Base-by-base conservation (phyloP, 2,888 invertebrate genomes). In the Matsumyia berberina region DNA sequence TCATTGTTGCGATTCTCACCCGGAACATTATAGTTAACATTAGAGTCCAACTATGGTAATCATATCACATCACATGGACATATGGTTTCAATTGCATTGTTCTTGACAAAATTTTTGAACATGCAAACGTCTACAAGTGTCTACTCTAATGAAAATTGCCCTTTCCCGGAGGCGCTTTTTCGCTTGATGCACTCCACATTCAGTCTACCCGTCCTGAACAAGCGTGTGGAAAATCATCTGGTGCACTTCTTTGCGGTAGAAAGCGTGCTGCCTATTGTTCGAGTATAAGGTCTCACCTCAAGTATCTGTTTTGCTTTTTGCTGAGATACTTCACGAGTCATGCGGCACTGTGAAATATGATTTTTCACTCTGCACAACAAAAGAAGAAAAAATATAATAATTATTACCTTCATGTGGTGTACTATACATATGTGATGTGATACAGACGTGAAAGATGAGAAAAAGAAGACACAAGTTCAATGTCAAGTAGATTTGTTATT, bases 81-180 rank as follows among this genome's bases (percentile, higher is more conserved):
- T 51, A 55, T 69, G 57, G 78, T 83, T 83, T 74, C 80, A 69
- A 67, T 74, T 80, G 62, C 80, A 85, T 76, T 74, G 85, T 80
- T 80, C 80, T 85, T 80, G 79, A 70, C 79, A 74, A 24, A 24
- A 24, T 70, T 66, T 80, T 46, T 62, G 33, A 46, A 64, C 46
- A 49, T 67, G 70, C 51, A 81, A 69, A 55, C 55, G 44, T 42
- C 57, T 58, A 58, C 46, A 15, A 7, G 19, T 8, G 29, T 4
- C 24, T 24, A 24, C 24, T 5, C 17, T n/a, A n/a, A n/a, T n/a
- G n/a, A n/a, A 64, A 15, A 46, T 55, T 29, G 46, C 42, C 29
- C 58, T 53, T 62, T 67, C 73, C 79, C 62, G 29, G 69, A 55
- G 72, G 73, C 62, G 33, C 15, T 69, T 42, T 58, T 55, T 77